phyloP scores from a whole-genome alignment of 2,888 invertebrate genomes.

The Erpobdella octoculata region DNA sequence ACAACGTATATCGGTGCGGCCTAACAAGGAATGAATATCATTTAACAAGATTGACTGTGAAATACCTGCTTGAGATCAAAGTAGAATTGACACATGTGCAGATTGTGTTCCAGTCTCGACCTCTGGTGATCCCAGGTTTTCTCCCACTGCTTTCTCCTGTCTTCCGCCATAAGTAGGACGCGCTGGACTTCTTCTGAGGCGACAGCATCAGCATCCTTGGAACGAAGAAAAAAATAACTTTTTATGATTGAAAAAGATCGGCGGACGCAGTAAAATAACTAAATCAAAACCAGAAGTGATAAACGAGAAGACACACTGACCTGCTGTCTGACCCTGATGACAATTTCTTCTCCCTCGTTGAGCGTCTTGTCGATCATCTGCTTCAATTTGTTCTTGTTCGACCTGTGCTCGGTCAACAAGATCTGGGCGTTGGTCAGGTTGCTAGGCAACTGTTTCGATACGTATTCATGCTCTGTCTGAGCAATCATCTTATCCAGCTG shows the following conservation, averaged over 20 bases:
- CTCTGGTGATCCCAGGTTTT: slow-evolving; percentile 60
- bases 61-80: slow-evolving; percentile 58
- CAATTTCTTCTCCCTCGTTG: slow-evolving; percentile 64
- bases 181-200: slow-evolving; percentile 65
- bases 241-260: too few species aligned
- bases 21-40: neutral
- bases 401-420: slow-evolving; percentile 60
- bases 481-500: slow-evolving; percentile 61
- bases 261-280: too few species aligned
- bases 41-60: neutral
- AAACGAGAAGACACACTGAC: slow-evolving; percentile 42
- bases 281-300: too few species aligned
- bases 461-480: slow-evolving; percentile 56
- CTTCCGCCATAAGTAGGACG: slow-evolving; percentile 61
- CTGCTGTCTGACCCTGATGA: slow-evolving; percentile 63
- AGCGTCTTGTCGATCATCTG: slow-evolving; percentile 57
- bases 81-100: slow-evolving; percentile 63
- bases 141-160: slow-evolving; percentile 62
- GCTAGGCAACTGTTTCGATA: slow-evolving; percentile 51
- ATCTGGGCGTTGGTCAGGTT: slow-evolving; percentile 57
- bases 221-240: neutral
- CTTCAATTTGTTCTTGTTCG: slow-evolving; percentile 62
- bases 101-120: slow-evolving; percentile 60
- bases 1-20: neutral
- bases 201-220: slow-evolving; percentile 61